Conservation (phyloP, 2,888 invertebrate species). For the Drosophila mercatorum region DNA sequence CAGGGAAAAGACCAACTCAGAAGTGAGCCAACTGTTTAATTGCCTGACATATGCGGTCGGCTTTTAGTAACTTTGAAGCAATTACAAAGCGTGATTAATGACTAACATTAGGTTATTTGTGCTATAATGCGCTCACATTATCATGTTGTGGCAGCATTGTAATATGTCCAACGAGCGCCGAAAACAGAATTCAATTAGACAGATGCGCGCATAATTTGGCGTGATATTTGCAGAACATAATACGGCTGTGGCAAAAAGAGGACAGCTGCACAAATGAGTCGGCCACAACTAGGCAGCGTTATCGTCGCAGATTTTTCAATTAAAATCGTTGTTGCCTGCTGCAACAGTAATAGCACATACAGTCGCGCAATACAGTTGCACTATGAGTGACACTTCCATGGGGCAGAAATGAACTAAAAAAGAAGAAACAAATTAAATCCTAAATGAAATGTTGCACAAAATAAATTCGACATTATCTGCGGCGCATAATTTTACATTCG, state of each 20-base stretch:
- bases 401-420: conserved; percentile 32
- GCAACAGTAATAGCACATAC: conserved; percentile 1
- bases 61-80: neutral
- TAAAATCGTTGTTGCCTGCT: conserved; percentile 29
- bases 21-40: no score
- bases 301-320: conserved; percentile 42
- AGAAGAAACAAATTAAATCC: conserved; percentile 16
- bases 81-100: conserved; percentile 32
- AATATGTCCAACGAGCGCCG: conserved; percentile 10
- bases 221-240: conserved; percentile 43
- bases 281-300: conserved; percentile 12
- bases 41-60: neutral
- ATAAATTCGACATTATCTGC: conserved; percentile 56
- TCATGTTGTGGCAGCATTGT: conserved; percentile 14
- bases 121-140: conserved; percentile 20
- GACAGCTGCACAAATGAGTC: conserved; percentile 38
- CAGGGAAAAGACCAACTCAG: neutral
- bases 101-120: conserved; percentile 39
- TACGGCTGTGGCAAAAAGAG: conserved; percentile 43
- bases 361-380: neutral
- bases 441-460: conserved; percentile 39
- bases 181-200: conserved; percentile 47
- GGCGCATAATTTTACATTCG: conserved; percentile 59
- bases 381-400: conserved; percentile 28
- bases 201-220: conserved; percentile 29